Evolutionary conservation across 2,797 vertebrate species (phyloP).

Genomic region (Cossypha niveicapilla): DNA sequence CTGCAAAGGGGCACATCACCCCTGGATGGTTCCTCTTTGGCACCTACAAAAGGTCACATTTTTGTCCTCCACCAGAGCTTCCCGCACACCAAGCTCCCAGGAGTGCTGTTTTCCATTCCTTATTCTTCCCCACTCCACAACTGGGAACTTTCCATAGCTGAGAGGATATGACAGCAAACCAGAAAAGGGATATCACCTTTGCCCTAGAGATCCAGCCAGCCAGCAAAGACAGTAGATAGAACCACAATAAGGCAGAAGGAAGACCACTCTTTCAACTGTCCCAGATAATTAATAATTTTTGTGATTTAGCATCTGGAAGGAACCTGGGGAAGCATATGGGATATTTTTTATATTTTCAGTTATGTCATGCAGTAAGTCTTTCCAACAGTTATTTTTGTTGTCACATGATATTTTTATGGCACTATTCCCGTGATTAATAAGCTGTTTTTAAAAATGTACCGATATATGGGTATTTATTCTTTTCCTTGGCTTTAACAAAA

Average conservation of each 20-base stretch:
- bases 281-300: background rate
- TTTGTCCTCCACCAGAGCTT: background rate
- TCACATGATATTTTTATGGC: background rate
- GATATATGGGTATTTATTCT: background rate
- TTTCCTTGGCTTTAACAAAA: background rate
- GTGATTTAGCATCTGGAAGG: background rate
- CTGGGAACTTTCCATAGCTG: background rate
- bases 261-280: background rate
- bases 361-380: background rate
- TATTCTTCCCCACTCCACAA: fast-evolving
- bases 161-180: background rate
- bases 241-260: background rate
- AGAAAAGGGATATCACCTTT: background rate
- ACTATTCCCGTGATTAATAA: background rate
- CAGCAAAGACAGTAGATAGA: background rate
- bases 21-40: background rate
- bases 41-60: background rate
- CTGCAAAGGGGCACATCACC: background rate
- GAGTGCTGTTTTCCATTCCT: background rate
- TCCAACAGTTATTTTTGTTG: background rate
- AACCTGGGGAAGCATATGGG: background rate
- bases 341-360: background rate
- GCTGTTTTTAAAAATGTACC: background rate
- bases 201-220: background rate
- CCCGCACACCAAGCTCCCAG: background rate